Percentiles rank a stretch among this genome's conserved stretches.
phyloP scores from a whole-genome alignment of 2,888 invertebrate species.

The Arge pagana region DNA sequence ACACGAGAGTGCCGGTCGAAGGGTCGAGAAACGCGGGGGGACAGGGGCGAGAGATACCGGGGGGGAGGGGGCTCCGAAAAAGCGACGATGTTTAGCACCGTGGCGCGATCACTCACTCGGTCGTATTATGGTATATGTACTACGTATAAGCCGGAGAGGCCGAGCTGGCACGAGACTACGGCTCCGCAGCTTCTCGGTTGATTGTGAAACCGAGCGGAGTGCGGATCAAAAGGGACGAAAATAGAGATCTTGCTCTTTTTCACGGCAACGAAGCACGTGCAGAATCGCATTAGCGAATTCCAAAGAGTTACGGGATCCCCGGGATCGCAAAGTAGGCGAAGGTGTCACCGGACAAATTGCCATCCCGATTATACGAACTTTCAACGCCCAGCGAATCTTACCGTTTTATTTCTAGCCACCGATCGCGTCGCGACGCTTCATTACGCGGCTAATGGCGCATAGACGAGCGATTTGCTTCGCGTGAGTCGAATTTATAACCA shows the following conservation, averaged over 20 bases:
- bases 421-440: not conserved
- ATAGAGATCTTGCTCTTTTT: conserved; percentile 31
- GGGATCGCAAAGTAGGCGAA: conserved; percentile 8
- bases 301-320: not conserved
- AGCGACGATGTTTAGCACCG: conserved; percentile 15
- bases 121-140: too few relatives aligned
- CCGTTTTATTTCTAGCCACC: not conserved
- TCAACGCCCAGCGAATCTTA: not conserved
- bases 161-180: conserved; percentile 1
- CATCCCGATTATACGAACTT: not conserved
- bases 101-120: conserved; percentile 19
- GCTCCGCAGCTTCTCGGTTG: conserved; percentile 7
- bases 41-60: not conserved
- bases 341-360: conserved; percentile 15
- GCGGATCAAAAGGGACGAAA: conserved; percentile 40
- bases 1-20: conserved; percentile 9
- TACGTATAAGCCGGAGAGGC: not conserved
- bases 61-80: not conserved
- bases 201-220: not conserved
- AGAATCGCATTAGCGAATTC: conserved; percentile 19
- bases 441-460: not conserved
- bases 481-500: too few relatives aligned
- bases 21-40: not conserved
- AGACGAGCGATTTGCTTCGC: too few relatives aligned
- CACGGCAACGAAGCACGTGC: conserved; percentile 12